Conservation (phyloP, 2,113 vertebrate species). For the Turdus rufiventris region DNA sequence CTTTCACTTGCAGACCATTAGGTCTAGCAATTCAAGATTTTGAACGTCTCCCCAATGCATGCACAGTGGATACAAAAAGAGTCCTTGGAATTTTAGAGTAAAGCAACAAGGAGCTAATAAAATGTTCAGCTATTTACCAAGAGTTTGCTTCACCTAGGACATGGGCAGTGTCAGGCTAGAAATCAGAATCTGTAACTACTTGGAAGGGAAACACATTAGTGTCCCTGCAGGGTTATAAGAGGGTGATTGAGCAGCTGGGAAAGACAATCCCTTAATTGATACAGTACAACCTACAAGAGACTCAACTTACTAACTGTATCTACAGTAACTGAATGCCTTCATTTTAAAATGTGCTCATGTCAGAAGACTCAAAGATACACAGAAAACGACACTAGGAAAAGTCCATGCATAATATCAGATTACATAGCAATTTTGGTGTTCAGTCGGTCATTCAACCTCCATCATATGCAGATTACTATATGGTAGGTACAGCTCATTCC, state of each 20-base stretch:
- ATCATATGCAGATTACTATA: conserved; percentile 71
- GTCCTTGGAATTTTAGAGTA: conserved; percentile 29
- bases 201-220: conserved; percentile 54
- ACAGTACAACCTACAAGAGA: conserved; percentile 13
- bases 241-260: not conserved
- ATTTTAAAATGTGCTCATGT: conserved; percentile 5
- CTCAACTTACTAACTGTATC: not conserved
- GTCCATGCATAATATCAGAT: conserved; percentile 53
- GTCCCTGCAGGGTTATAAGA: conserved; percentile 42
- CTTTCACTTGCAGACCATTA: conserved; percentile 48
- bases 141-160: not conserved
- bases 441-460: conserved; percentile 39
- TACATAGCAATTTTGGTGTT: conserved; percentile 40
- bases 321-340: not conserved
- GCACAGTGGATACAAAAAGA: not conserved
- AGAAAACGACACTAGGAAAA: conserved; percentile 36
- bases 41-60: conserved; percentile 37
- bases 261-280: conserved; percentile 2
- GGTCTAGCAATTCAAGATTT: conserved; percentile 55
- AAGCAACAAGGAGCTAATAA: conserved; percentile 13
- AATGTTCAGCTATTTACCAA: conserved; percentile 10
- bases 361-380: conserved; percentile 48
- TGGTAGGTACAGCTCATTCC: conserved; percentile 63
- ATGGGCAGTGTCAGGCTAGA: not conserved
- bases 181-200: conserved; percentile 38